Conservation (phyloP, 2,888 invertebrate species). For the Apamea sordens region DNA sequence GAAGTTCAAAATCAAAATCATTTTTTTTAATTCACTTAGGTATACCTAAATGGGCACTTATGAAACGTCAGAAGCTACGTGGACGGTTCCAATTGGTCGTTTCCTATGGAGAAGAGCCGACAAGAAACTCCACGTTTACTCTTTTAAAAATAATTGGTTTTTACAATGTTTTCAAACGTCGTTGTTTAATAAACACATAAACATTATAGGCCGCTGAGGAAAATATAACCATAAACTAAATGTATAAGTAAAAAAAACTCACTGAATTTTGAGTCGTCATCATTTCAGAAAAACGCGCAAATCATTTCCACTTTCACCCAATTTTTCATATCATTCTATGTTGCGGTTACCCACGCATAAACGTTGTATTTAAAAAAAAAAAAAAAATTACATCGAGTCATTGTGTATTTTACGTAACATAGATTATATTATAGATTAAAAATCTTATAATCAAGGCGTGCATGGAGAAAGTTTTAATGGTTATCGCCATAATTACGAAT, state of each 20-base stretch:
- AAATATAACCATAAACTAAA: neutral
- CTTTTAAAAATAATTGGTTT: too few relatives aligned
- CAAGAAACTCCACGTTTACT: too few relatives aligned
- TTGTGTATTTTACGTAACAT: conserved; percentile 52
- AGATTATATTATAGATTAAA: conserved; percentile 51
- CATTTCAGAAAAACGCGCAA: conserved; percentile 4
- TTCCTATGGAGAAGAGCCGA: too few relatives aligned
- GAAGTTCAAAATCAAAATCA: too few relatives aligned
- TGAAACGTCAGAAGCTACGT: too few relatives aligned
- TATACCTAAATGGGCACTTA: too few relatives aligned
- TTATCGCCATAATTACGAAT: conserved; percentile 29
- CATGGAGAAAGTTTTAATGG: conserved; percentile 51
- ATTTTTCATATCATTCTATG: conserved; percentile 26
- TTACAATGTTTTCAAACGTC: too few relatives aligned
- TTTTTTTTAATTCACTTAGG: too few relatives aligned
- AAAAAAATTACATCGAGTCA: too few relatives aligned
- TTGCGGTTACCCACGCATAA: conserved; percentile 25
- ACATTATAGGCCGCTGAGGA: neutral
- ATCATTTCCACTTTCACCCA: conserved; percentile 52
- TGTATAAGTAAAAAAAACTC: neutral
- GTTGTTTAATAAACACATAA: neutral
- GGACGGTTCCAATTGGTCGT: too few relatives aligned
- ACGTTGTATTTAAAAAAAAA: too few relatives aligned
- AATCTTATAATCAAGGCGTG: conserved; percentile 41
- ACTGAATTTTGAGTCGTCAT: neutral